phyloP scores from a whole-genome alignment of 2,113 vertebrate species.

The Neodon shergylaensis region DNA sequence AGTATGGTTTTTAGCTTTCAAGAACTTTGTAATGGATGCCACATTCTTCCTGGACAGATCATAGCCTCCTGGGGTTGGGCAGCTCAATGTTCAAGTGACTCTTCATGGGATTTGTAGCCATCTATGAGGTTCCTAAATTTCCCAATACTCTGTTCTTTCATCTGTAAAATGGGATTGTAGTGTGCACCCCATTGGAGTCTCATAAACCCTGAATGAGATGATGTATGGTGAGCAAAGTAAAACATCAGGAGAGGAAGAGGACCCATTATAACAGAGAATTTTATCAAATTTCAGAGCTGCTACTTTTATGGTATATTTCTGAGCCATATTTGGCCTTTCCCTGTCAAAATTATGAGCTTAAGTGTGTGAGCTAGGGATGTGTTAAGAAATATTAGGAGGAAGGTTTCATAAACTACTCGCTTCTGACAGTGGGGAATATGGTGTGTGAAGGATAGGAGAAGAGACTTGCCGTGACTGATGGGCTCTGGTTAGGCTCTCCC shows the following conservation, averaged over 20 bases:
- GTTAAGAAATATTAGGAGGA: neutral
- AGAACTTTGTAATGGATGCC: neutral
- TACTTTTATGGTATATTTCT: neutral
- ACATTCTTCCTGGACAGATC: neutral
- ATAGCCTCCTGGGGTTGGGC: neutral
- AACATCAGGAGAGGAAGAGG: neutral
- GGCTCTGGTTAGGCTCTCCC: neutral
- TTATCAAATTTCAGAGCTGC: neutral
- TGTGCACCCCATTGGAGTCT: too few species aligned
- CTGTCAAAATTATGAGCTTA: neutral
- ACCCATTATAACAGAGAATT: neutral
- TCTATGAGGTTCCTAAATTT: neutral
- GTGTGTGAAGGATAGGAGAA: neutral
- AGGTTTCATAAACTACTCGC: neutral
- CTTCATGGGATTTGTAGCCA: neutral
- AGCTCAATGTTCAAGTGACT: conserved; percentile 1
- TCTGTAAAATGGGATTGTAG: neutral
- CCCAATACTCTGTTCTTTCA: neutral
- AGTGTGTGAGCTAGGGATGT: neutral
- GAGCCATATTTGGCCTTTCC: neutral
- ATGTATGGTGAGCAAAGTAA: neutral
- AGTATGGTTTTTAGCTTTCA: neutral
- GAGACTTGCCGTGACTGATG: neutral
- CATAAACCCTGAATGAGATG: neutral
- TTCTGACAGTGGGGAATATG: neutral